phyloP scores from a whole-genome alignment of 2,113 vertebrate species.

The Nymphicus hollandicus region DNA sequence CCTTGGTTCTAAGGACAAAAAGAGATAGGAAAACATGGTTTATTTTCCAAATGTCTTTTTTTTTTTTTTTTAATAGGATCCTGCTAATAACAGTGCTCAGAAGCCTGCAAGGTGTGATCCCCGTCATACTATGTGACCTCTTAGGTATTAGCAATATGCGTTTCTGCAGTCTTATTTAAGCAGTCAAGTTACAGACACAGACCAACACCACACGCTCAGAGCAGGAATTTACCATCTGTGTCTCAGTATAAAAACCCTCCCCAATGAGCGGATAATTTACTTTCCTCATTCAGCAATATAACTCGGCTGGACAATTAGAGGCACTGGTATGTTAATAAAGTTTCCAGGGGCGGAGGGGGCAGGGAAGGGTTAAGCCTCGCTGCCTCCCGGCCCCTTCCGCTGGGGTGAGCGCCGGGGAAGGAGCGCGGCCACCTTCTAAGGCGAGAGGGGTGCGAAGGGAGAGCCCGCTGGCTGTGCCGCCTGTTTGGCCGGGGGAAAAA shows the following conservation, averaged over 20 bases:
- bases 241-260: not conserved
- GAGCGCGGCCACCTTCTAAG: not conserved
- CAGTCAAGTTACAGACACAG: not conserved
- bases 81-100: not conserved
- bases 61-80: not conserved
- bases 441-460: not conserved
- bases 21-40: not conserved
- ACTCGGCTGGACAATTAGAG: not conserved
- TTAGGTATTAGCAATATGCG: not conserved
- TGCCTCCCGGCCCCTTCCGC: not conserved
- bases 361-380: conserved; percentile 6
- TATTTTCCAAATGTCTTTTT: not conserved
- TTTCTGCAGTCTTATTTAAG: not conserved
- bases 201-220: not conserved
- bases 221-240: not conserved
- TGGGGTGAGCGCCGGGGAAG: not conserved
- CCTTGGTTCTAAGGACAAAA: not conserved
- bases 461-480: not conserved
- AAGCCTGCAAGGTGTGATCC: not conserved
- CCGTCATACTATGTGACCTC: not conserved
- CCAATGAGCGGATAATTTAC: not conserved
- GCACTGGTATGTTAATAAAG: not conserved
- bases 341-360: not conserved
- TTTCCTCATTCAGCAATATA: not conserved
- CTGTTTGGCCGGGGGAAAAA: not conserved